A percentile compares a stretch with the other conserved stretches of the same genome.
phyloP scores from a whole-genome alignment of 2,113 vertebrate species.

The Tragelaphus strepsiceros region DNA sequence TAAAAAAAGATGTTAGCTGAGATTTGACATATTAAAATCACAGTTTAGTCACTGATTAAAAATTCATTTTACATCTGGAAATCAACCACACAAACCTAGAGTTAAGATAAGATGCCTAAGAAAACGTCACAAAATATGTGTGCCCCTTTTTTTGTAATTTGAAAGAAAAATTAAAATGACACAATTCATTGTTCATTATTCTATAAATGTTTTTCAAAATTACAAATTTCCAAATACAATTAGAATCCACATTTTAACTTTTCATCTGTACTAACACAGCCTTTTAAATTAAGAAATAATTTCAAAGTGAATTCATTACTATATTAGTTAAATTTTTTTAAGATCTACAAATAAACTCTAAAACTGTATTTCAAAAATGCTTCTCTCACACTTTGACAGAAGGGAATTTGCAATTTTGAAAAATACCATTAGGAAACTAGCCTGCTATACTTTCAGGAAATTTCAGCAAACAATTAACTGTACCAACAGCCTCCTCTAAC shows the following conservation, averaged over 20 bases:
- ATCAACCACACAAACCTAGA: conserved; percentile 57
- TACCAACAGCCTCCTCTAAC: conserved; percentile 72
- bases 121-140: conserved; percentile 58
- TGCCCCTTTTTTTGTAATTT: conserved; percentile 24
- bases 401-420: conserved; percentile 65
- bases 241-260: not conserved
- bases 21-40: conserved; percentile 70
- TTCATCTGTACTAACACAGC: not conserved
- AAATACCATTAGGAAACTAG: conserved; percentile 64
- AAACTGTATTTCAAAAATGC: conserved; percentile 51
- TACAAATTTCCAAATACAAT: not conserved
- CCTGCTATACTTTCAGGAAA: conserved; percentile 63
- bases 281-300: conserved; percentile 36
- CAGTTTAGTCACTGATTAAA: conserved; percentile 46
- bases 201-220: conserved; percentile 19
- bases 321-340: not conserved
- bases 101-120: conserved; percentile 50
- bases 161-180: conserved; percentile 52
- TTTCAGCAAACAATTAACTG: conserved; percentile 80
- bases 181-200: not conserved
- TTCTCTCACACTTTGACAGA: conserved; percentile 51
- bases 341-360: conserved; percentile 32
- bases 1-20: conserved; percentile 61
- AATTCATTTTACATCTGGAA: conserved; percentile 59
- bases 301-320: conserved; percentile 18